phyloP scores from a whole-genome alignment of 2,113 vertebrate genomes.

The Brienomyrus longianalis region DNA sequence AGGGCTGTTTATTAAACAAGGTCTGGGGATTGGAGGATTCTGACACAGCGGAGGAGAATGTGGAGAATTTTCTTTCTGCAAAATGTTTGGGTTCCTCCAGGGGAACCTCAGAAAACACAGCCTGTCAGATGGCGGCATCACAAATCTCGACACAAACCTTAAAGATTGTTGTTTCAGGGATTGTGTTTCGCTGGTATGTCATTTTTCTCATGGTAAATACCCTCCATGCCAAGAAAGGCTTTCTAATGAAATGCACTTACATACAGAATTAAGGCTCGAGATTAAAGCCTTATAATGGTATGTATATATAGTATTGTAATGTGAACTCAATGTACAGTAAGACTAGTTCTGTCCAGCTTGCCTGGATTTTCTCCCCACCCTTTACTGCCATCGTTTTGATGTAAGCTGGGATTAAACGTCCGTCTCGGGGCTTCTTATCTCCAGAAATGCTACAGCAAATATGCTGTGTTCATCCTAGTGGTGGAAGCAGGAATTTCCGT shows the following conservation, averaged over 20 bases:
- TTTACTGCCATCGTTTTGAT: neutral
- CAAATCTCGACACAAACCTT: neutral
- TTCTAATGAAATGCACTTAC: neutral
- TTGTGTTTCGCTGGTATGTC: neutral
- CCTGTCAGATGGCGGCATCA: neutral
- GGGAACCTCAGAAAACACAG: slow-evolving; percentile 21
- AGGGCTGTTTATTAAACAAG: slow-evolving; percentile 38
- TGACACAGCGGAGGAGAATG: slow-evolving; percentile 15
- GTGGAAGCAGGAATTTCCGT: neutral
- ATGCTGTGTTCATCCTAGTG: neutral
- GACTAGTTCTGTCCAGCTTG: neutral
- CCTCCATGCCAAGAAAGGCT: neutral
- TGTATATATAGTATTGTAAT: slow-evolving; percentile 5
- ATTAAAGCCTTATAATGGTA: neutral
- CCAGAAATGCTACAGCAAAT: neutral
- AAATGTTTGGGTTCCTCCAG: slow-evolving; percentile 20
- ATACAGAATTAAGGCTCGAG: neutral
- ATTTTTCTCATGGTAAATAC: neutral
- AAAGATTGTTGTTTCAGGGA: neutral
- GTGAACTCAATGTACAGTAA: neutral
- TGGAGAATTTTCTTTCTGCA: slow-evolving; percentile 19
- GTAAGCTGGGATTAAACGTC: neutral
- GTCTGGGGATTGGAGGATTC: slow-evolving; percentile 40
- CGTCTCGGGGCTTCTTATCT: neutral
- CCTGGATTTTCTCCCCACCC: neutral